A percentile compares a stretch with the other conserved stretches of the same genome.
phyloP scores from a whole-genome alignment of 2,888 invertebrate species.

The Microctonus brassicae region DNA sequence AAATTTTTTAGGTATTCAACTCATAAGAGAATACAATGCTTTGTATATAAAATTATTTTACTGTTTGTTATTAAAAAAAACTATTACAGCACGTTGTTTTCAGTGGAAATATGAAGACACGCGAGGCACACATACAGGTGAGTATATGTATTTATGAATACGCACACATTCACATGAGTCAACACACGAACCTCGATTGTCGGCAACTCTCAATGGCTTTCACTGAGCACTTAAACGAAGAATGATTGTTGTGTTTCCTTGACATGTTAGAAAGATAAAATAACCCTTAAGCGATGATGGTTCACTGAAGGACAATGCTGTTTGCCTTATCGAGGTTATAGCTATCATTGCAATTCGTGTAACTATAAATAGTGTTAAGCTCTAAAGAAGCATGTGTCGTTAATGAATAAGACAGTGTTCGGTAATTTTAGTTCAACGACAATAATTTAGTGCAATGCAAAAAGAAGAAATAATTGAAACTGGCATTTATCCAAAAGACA shows the following conservation, averaged over 20 bases:
- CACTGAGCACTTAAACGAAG: conserved; percentile 1
- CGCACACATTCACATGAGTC: not conserved
- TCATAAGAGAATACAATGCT: too few species aligned
- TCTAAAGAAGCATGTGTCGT: not conserved
- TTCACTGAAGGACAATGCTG: not conserved
- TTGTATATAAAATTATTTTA: not conserved
- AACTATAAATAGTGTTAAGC: not conserved
- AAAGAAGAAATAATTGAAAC: conserved; percentile 47
- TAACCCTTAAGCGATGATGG: not conserved
- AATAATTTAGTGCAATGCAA: not conserved
- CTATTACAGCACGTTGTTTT: not conserved
- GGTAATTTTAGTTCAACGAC: too few species aligned
- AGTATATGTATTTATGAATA: not conserved
- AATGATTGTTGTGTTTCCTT: conserved; percentile 5
- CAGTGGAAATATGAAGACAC: not conserved
- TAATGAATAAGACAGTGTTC: not conserved
- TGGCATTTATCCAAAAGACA: conserved; percentile 49
- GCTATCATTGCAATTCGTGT: not conserved
- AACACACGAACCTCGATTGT: not conserved
- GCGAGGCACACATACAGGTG: not conserved
- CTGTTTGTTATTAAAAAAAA: not conserved
- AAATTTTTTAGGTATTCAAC: too few species aligned
- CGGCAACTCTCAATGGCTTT: not conserved
- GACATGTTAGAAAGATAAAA: conserved; percentile 1
- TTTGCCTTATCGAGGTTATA: not conserved